Evolutionary conservation across 2,113 vertebrate species (phyloP).

Genomic region (Etia nguti): DNA sequence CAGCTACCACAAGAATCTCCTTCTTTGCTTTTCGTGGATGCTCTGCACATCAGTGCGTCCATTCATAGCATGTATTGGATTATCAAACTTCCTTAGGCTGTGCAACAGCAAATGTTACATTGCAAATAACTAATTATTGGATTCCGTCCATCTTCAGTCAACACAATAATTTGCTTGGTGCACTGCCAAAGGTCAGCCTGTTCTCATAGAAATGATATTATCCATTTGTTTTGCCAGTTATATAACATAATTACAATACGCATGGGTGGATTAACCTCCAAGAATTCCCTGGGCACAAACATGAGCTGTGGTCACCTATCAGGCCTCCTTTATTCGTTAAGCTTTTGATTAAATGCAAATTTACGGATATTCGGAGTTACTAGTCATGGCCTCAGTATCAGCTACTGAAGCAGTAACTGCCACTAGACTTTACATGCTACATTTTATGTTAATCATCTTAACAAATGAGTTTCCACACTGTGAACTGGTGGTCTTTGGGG

Average conservation of each 20-base stretch:
- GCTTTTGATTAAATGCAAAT: neutral
- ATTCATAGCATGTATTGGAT: neutral
- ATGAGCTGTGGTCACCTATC: neutral
- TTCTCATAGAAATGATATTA: neutral
- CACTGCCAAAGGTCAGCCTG: neutral
- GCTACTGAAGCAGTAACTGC: neutral
- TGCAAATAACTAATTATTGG: neutral
- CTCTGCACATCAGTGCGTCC: neutral
- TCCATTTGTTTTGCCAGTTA: neutral
- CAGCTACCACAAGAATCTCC: conserved; percentile 67
- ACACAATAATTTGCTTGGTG: neutral
- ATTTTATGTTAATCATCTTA: neutral
- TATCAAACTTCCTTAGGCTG: conserved; percentile 7
- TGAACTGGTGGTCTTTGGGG: neutral
- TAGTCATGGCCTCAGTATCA: neutral
- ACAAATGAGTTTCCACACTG: neutral
- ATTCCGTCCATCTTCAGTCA: neutral
- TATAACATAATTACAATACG: neutral
- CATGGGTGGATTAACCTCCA: neutral
- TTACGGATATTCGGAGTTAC: neutral
- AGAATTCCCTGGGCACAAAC: neutral
- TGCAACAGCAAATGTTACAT: conserved; percentile 9
- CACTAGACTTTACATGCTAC: neutral
- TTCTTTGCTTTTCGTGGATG: neutral
- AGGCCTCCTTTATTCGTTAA: neutral